Evolutionary conservation across 37 sponge, comb jelly and placozoan genomes (phyloP), one percentile per base, ranked within the genome.

Genomic region (Chondrilla cf. caribensis): DNA sequence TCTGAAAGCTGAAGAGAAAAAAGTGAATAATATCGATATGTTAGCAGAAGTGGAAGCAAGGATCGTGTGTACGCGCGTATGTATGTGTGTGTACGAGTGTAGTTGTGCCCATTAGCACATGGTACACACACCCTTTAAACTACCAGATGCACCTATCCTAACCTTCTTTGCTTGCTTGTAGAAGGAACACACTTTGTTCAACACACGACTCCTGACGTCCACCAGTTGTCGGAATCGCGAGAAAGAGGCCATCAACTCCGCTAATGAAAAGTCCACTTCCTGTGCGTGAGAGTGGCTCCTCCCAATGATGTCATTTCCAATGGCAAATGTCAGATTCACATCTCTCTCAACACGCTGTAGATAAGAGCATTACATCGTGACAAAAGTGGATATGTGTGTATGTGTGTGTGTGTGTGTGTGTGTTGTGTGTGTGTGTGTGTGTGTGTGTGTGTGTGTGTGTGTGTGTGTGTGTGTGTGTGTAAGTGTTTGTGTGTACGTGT

Each of bases 121-220:
- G 51, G n/a, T n/a, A n/a, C n/a, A n/a, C n/a, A n/a, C n/a, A n/a
- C n/a, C n/a, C n/a, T n/a, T n/a, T n/a, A n/a, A n/a, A n/a, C n/a
- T n/a, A n/a, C n/a, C n/a, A n/a, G n/a, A n/a, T n/a, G n/a, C n/a
- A n/a, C n/a, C n/a, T n/a, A n/a, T n/a, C n/a, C 64, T 7, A 29
- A 73, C 76, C 76, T 73, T 40, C 44, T 73, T 73, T 4, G 24
- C 41, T 3, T 38, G 1, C 43, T 73, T 39, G 76, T 36, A 73
- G 76, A 73, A 73, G 21, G 3, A 19, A 37, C n/a, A 22, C 22
- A 43, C 44, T 21, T 39, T 73, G 38, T 8, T 37, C 8, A 73
- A 40, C 22, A 38, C 76, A n/a, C 1, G 36, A n/a, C n/a, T n/a
- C 25, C 43, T 73, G 21, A 73, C 17, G 2, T 73, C 44, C 3